Evolutionary conservation across 2,888 invertebrate genomes (phyloP).

Genomic region (Nycteola revayana): DNA sequence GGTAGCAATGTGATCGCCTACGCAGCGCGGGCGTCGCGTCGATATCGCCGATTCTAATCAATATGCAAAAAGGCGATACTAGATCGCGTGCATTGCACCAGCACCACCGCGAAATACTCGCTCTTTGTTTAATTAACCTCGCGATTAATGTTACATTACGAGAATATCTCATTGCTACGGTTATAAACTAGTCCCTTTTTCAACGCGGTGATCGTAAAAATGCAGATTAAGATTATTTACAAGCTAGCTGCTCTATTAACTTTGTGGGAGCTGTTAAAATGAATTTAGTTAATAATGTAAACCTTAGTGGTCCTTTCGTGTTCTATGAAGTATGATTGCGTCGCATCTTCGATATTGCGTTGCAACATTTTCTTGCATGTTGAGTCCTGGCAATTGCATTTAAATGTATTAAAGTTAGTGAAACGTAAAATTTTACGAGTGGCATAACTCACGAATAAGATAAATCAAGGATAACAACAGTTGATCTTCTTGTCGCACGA

Average conservation of each 20-base stretch:
- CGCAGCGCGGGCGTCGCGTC: conserved; percentile 20
- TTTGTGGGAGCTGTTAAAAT: conserved; percentile 15
- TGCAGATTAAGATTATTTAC: conserved; percentile 32
- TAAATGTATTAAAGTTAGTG: no score
- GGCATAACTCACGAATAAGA: no score
- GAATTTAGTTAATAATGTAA: conserved; percentile 12
- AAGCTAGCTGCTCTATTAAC: conserved; percentile 15
- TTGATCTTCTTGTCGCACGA: no score
- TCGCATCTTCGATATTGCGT: no score
- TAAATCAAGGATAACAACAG: no score
- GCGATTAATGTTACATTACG: conserved; percentile 50
- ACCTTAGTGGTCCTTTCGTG: conserved; percentile 9
- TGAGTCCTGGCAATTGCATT: no score
- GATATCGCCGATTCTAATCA: conserved; percentile 54
- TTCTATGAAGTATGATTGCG: conserved; percentile 2
- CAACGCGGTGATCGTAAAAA: conserved; percentile 29
- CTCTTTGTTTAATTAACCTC: conserved; percentile 44
- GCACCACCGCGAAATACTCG: conserved; percentile 31
- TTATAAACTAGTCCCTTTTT: conserved; percentile 31
- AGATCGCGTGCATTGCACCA: conserved; percentile 34
- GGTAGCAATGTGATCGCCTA: conserved; percentile 25
- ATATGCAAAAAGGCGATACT: conserved; percentile 56
- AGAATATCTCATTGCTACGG: conserved; percentile 38
- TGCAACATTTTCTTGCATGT: no score
- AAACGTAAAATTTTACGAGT: no score